phyloP scores from a whole-genome alignment of 2,113 vertebrate species.

The Bubo scandiacus region DNA sequence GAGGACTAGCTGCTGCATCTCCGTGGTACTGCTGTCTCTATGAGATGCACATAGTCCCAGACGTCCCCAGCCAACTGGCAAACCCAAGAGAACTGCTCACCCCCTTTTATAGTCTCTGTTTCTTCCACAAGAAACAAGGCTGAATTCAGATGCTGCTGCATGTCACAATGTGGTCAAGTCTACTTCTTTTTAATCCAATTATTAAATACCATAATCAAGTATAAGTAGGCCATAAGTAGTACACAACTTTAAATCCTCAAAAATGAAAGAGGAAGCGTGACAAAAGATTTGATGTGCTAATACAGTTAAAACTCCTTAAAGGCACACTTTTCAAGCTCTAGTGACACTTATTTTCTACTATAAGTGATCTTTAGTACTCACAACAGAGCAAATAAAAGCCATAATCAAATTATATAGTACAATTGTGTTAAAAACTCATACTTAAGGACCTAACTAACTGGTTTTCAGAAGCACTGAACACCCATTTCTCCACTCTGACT shows the following conservation, averaged over 20 bases:
- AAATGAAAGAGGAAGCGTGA: background rate
- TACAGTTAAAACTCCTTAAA: background rate
- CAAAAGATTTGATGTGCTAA: background rate
- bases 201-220: background rate
- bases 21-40: background rate
- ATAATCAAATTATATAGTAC: background rate
- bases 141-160: background rate
- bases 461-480: background rate
- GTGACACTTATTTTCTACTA: background rate
- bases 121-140: background rate
- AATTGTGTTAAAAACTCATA: background rate
- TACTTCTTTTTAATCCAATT: background rate
- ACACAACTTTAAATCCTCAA: background rate
- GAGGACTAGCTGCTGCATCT: background rate
- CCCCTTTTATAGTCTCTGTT: background rate
- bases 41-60: rapidly evolving
- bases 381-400: background rate
- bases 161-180: rapidly evolving
- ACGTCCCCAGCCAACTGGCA: background rate
- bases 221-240: background rate
- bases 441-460: background rate
- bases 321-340: background rate
- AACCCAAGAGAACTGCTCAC: background rate
- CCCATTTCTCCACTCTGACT: background rate
- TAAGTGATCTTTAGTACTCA: background rate